Evolutionary conservation across 2,797 vertebrate genomes (phyloP).

Genomic region (Liasis olivaceus): DNA sequence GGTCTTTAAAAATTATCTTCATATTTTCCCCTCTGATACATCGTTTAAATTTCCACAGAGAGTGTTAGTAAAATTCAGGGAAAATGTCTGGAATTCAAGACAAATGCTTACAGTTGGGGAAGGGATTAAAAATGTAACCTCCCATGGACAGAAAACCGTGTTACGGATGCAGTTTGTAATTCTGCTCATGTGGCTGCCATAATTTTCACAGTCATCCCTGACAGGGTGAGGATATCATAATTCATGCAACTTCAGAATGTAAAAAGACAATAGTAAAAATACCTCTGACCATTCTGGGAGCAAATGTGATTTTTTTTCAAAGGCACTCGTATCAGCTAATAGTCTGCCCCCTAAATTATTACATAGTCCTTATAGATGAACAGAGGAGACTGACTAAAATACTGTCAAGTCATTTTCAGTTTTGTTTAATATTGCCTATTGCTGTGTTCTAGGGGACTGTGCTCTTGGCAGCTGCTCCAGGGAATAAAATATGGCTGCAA

Average conservation of each 20-base stretch:
- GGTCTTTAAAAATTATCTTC: conserved; percentile 3
- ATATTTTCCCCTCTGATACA: background rate
- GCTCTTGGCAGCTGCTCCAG: background rate
- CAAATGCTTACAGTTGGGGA: conserved; percentile 11
- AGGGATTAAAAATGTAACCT: conserved; percentile 54
- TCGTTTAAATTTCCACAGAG: conserved; percentile 28
- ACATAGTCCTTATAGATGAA: background rate
- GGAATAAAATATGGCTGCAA: background rate
- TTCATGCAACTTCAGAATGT: background rate
- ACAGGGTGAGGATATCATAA: background rate
- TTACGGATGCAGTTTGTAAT: conserved; percentile 51
- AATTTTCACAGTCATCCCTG: conserved; percentile 52
- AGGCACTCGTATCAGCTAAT: background rate
- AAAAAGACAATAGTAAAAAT: background rate
- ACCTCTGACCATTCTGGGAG: background rate
- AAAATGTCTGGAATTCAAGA: conserved; percentile 24
- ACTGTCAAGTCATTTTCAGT: background rate
- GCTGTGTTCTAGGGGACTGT: background rate
- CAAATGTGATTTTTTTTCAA: background rate
- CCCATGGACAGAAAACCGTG: conserved; percentile 50
- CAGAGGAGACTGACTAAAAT: background rate
- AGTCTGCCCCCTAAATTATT: background rate
- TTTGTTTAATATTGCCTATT: background rate
- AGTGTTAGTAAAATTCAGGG: conserved; percentile 10
- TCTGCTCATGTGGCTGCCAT: conserved; percentile 55